These are phyloP conservation scores for Isurus oxyrinchus DNA, from an alignment of 2,113 vertebrate genomes.

Conservation along the genomic window DNA sequence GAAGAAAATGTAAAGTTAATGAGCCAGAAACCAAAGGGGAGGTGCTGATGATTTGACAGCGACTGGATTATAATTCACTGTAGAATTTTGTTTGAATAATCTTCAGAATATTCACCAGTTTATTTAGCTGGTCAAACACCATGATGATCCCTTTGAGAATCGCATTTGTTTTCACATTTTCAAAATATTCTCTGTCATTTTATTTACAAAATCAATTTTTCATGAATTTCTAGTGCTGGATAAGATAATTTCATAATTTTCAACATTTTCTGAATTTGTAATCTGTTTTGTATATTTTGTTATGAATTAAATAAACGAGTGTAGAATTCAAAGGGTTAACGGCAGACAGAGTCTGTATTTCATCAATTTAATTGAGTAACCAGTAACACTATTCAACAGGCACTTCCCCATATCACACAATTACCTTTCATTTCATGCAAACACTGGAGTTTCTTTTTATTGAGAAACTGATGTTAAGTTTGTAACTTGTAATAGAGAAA, in stretches of 20 bases:
- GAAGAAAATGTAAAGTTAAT: conserved; percentile 66
- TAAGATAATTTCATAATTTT: not conserved
- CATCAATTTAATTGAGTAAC: not conserved
- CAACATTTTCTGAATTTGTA: not conserved
- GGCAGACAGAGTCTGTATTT: not conserved
- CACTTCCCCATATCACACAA: not conserved
- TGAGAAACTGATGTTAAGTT: not conserved
- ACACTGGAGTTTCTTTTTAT: not conserved
- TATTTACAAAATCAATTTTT: not conserved
- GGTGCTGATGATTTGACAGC: conserved; percentile 49
- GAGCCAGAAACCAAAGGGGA: conserved; percentile 64
- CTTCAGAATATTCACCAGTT: not conserved
- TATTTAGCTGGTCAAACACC: not conserved
- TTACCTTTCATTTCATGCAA: not conserved
- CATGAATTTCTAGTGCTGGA: not conserved
- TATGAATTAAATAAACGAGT: not conserved
- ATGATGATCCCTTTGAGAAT: not conserved
- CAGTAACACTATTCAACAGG: not conserved
- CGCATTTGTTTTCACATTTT: not conserved
- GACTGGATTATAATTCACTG: not conserved
- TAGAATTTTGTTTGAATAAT: not conserved
- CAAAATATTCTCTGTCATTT: not conserved
- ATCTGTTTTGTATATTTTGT: not conserved
- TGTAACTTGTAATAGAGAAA: not conserved
- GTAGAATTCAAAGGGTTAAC: not conserved